These are phyloP conservation scores for Apis florea DNA, from an alignment of 1,140 invertebrate species.

Conservation along the genomic window DNA sequence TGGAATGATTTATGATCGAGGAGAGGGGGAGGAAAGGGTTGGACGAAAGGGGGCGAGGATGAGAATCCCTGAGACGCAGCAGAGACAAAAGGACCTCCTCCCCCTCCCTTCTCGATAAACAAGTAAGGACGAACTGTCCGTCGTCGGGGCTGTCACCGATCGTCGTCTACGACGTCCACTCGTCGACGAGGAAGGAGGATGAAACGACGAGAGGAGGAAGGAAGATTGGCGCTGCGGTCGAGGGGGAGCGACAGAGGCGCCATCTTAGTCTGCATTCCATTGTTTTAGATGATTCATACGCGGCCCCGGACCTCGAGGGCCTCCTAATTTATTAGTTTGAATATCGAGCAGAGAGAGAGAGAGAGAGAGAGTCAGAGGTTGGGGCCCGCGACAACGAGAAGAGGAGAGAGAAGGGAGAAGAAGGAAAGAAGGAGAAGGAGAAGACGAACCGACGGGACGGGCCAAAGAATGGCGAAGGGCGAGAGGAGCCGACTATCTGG, in stretches of 20 bases:
- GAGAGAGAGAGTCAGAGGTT: conserved; percentile 52
- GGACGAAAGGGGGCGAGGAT: conserved; percentile 35
- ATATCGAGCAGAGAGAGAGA: conserved; percentile 65
- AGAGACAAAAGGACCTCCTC: conserved; percentile 65
- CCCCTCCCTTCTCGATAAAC: conserved; percentile 36
- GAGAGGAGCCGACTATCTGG: conserved; percentile 64
- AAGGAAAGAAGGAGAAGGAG: conserved; percentile 36
- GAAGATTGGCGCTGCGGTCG: not conserved
- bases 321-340: conserved; percentile 70
- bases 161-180: conserved; percentile 46
- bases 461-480: conserved; percentile 50
- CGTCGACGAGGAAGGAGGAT: too few relatives aligned
- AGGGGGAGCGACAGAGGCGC: conserved; percentile 52
- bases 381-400: conserved; percentile 29
- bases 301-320: conserved; percentile 60
- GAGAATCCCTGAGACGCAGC: conserved; percentile 61
- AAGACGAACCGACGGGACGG: conserved; percentile 48
- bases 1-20: conserved; percentile 56
- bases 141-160: conserved; percentile 64
- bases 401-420: conserved; percentile 40
- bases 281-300: conserved; percentile 81
- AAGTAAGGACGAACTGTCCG: conserved; percentile 67
- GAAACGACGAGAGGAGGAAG: conserved; percentile 27
- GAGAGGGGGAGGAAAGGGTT: conserved; percentile 6
- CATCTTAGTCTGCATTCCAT: conserved; percentile 80